These are phyloP conservation scores for Etheostoma spectabile DNA, from an alignment of 2,113 vertebrate genomes.

Conservation along the genomic window DNA sequence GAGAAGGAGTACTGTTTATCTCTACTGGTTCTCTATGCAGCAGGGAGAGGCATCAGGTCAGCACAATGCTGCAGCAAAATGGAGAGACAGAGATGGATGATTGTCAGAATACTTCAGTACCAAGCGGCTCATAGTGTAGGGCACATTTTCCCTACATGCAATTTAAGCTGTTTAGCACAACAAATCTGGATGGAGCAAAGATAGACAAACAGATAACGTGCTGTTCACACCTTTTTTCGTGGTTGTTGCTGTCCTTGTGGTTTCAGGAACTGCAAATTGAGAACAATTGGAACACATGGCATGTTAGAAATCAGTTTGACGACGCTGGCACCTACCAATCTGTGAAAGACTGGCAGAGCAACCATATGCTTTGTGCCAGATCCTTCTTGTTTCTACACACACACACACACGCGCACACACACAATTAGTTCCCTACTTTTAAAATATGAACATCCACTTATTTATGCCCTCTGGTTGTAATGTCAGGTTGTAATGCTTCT, in stretches of 20 bases:
- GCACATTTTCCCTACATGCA: slow-evolving; percentile 46
- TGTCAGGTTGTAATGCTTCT: neutral
- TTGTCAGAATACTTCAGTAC: slow-evolving; percentile 44
- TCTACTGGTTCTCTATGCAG: slow-evolving; percentile 42
- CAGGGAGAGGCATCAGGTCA: slow-evolving; percentile 66
- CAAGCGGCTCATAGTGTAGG: slow-evolving; percentile 36
- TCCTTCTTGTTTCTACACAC: slow-evolving; percentile 41
- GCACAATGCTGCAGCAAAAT: slow-evolving; percentile 53
- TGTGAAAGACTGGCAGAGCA: slow-evolving; percentile 75
- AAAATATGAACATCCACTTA: slow-evolving; percentile 11
- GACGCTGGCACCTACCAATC: slow-evolving; percentile 67
- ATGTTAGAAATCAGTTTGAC: slow-evolving; percentile 69
- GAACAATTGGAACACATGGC: slow-evolving; percentile 74
- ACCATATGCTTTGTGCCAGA: slow-evolving; percentile 73
- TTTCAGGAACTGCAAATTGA: slow-evolving; percentile 55
- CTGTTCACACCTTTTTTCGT: slow-evolving; percentile 3
- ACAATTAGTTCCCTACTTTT: slow-evolving; percentile 45
- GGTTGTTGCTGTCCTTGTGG: slow-evolving; percentile 33
- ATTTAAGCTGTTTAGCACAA: slow-evolving; percentile 67
- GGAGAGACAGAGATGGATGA: slow-evolving; percentile 50
- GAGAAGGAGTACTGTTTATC: slow-evolving; percentile 66
- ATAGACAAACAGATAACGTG: slow-evolving; percentile 46
- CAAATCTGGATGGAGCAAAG: slow-evolving; percentile 52
- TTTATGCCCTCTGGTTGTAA: slow-evolving; percentile 18
- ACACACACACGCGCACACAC: slow-evolving; percentile 21